Evolutionary conservation across 2,113 vertebrate species (phyloP), one percentile per base, ranked within the genome.

Genomic region (Parus major): DNA sequence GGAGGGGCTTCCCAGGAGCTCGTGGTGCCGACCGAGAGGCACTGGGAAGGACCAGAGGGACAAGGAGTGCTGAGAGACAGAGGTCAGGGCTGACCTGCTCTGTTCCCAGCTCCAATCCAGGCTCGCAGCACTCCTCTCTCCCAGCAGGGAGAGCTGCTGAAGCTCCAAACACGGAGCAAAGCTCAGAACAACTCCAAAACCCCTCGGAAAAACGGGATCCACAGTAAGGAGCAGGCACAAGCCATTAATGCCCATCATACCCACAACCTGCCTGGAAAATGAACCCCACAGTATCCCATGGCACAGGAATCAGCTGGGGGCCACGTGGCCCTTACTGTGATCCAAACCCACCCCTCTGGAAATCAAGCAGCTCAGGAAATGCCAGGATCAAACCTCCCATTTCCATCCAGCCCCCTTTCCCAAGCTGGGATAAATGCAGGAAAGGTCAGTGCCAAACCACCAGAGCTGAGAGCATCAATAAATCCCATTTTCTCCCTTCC

Each of bases 11-110:
- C 61, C 52, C 2, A 1, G 42, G 80, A 29, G 47, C 39, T 35
- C 3, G 3, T 0, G 1, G 68, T 17, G 61, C 61, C 0, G 0
- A n/a, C 39, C 0, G 3, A n/a, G 69, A 0, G 1, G 24, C 0
- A 0, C 29, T 27, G 28, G 2, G 8, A 13, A 36, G 83, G 55
- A 55, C 1, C 42, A 31, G 52, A 27, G 12, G 63, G 49, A 70
- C 3, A 2, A 29, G 28, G 69, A 63, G 44, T 2, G 23, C 33
- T 1, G 0, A 64, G 24, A 44, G 28, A 9, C 22, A 39, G 76
- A 13, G 41, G 5, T 20, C 2, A 33, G 44, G 29, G n/a, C 18
- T 41, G 35, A 15, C 5, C 64, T 1, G 0, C 55, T 50, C 59
- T 33, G 1, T 17, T 33, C 21, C 7, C 27, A 6, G 2, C 59